Evolutionary conservation across 2,888 invertebrate genomes (phyloP), one percentile per base, ranked within the genome.

Genomic region (Pseudococcus longispinus): DNA sequence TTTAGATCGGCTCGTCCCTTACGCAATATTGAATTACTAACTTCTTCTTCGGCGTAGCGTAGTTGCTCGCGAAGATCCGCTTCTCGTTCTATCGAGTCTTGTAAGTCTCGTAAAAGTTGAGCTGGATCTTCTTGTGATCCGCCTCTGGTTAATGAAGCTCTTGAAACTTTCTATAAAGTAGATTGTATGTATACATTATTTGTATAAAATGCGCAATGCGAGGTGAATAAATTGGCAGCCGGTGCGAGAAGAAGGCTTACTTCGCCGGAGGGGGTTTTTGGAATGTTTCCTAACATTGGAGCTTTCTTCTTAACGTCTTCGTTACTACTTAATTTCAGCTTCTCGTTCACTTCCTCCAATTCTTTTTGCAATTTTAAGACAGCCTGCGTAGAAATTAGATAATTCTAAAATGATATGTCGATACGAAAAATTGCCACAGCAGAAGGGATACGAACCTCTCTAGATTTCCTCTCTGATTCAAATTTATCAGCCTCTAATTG

Each of bases 61-160:
- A 98, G 91, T 90, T 98, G 98, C 91, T 98, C 98, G 87, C 96
- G 93, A 20, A 98, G 92, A 91, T 98, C 98, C 0, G 96, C 96
- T 91, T 98, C 98, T 37, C 98, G 92, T 91, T 98, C 98, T 88
- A 97, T 92, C 1, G 97, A 96, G 91, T 98, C 98, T 90, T 97
- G 96, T 23, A 98, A 92, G 90, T 98, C 97, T 80, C 97, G 92
- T 88, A 97, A 92, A 65, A 97, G 91, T 90, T 96, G 96, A 83
- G 94, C 94, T 0, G 95, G 95, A 91, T 96, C 95, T 89, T 95
- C 95, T 90, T 95, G 95, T 29, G 95, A 95, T 82, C 95, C 95
- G 23, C 95, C 95, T 83, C 95, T 92, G 0, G 95, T 95, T 4
- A 96, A 90, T 1, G 95, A 95, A 84, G 95, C 95, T 23, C 95